Evolutionary conservation across 2,888 invertebrate species (phyloP), one percentile per base, ranked within the genome.

Genomic region (Brachypterus glaber): DNA sequence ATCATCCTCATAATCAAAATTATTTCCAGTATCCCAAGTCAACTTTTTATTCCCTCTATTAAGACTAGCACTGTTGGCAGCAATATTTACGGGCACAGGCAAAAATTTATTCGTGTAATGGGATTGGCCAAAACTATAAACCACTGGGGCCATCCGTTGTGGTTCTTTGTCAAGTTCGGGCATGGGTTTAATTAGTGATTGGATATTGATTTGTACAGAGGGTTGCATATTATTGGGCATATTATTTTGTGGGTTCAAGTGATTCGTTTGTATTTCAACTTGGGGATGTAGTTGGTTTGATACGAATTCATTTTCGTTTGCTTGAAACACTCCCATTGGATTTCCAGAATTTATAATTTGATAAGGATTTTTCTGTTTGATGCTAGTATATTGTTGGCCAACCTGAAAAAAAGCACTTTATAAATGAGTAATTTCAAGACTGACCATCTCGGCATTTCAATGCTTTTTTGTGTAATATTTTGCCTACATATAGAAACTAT

Each of bases 1-100:
- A 48, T 81, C 76, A 52, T 82, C 80, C 17, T 74, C 74, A 37
- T 60, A 58, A 13, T 58, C 54, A 53, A 47, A 55, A 50, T 46
- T 60, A 52, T 13, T 30, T 14, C 30, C 40, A 9, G 48, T 62
- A 49, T 54, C 57, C 62, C 61, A 62, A 3, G 53, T 50, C 15
- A 60, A 50, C 39, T 58, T 57, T 35, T 59, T 57, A 35, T 46
- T 51, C 5, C 45, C 39, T 35, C 46, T 47, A 29, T 37, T 40
- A 36, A 13, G 34, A 25, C 26, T 39, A 50, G 46, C 18, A 35
- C 60, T 64, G 34, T 60, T 58, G 43, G 59, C 63, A 14, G 62
- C 40, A 25, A 35, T 44, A 14, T 33, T 37, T 25, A 48, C 31
- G 18, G 45, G 43, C 4, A 41, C 42, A 2, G 53, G 52, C 29